These are phyloP conservation scores for Zosterops lateralis DNA, from an alignment of 2,113 vertebrate genomes.

Conservation along the genomic window DNA sequence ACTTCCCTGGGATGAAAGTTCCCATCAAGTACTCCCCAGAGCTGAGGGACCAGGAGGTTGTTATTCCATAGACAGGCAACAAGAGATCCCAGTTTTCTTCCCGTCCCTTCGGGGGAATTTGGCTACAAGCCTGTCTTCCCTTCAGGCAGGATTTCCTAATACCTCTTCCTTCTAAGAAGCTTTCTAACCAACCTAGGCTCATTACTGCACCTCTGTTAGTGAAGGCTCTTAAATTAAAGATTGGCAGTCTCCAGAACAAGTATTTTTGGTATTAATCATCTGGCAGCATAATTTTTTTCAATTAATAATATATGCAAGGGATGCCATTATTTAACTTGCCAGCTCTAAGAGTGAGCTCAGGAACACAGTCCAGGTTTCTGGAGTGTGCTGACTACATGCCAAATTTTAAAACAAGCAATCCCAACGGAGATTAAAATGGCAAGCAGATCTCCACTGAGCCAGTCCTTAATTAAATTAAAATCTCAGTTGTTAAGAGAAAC, in stretches of 20 bases:
- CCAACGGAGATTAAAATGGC: background rate
- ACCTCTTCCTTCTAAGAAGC: background rate
- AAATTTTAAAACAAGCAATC: constrained; percentile 9
- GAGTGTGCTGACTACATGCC: background rate
- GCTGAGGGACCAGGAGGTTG: background rate
- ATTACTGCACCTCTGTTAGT: background rate
- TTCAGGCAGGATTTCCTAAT: background rate
- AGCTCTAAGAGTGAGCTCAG: background rate
- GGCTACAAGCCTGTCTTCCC: background rate
- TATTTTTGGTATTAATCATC: background rate
- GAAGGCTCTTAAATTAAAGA: constrained; percentile 11
- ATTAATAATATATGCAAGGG: background rate
- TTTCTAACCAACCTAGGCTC: background rate
- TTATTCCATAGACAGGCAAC: background rate
- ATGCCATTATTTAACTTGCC: constrained; percentile 3
- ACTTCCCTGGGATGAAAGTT: background rate
- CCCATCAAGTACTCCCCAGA: background rate
- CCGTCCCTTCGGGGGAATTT: background rate
- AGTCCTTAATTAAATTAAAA: constrained; percentile 3
- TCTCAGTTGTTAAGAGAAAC: background rate
- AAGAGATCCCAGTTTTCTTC: background rate
- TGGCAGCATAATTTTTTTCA: background rate
- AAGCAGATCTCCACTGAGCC: background rate
- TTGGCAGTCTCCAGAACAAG: background rate
- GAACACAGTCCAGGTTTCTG: background rate